Evolutionary conservation across 2,113 vertebrate genomes (phyloP), one percentile per base, ranked within the genome.

Genomic region (Coturnix japonica): DNA sequence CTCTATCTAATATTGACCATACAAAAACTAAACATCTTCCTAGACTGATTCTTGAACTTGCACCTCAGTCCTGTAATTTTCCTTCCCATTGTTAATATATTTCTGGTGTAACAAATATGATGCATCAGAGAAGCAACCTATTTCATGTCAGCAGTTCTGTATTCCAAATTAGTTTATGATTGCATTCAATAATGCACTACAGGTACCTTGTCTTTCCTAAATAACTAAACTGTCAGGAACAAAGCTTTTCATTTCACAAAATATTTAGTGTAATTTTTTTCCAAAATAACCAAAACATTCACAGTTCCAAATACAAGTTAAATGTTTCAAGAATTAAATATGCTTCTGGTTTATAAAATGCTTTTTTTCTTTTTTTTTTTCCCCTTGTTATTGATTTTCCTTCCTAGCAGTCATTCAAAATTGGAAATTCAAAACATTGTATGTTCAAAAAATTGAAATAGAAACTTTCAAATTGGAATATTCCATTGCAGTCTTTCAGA

Each of bases 401-500:
- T 95, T 91, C 64, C 16, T 79, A 72, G 11, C 4, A 64, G 61
- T 23, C n/a, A 66, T 59, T 78, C 39, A 37, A 89, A 82, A 76
- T 18, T 25, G 22, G 30, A 60, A 93, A 74, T 71, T n/a, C 26
- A 53, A 66, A 94, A 88, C 30, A 72, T 8, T 47, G 1, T 6
- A 2, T 35, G 22, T 65, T 85, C 7, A 75, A 69, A 93, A 94
- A 85, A 19, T 7, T 53, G 56, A 65, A 60, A 72, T 23, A 37
- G 53, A 67, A 85, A 67, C 64, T 77, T 80, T 80, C 31, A 47
- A 90, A 70, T 69, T 78, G 39, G 72, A 95, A 84, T 49, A 73
- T 57, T 86, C 41, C 9, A 33, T 63, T 86, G 71, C 46, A 73
- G 28, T 57, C 67, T 81, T 84, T 75, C 77, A 87, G 23, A 91